Conservation (phyloP, 37 sponge, comb jelly and placozoan species). For the Aplysina aerophoba region DNA sequence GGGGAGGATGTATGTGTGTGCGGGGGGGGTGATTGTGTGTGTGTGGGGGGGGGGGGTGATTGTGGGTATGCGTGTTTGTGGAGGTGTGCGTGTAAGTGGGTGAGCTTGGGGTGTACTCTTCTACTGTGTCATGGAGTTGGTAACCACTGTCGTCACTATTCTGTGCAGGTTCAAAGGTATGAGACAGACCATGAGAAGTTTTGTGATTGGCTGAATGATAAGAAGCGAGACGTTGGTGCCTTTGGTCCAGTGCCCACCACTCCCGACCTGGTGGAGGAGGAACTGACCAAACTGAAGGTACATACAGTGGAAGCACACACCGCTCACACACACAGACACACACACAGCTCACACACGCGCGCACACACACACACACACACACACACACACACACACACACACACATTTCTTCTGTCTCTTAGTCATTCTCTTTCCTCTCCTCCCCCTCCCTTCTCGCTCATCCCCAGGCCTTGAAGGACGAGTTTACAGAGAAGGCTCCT, state of each 20-base stretch:
- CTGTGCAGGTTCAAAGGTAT: constrained; percentile 37
- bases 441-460: neutral
- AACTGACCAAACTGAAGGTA: constrained; percentile 64
- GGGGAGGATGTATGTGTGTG: neutral
- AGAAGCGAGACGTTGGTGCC: constrained; percentile 23
- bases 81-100: no score
- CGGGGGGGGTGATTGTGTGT: neutral
- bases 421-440: neutral
- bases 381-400: constrained; percentile 13
- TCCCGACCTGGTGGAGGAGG: constrained; percentile 35
- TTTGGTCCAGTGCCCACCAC: constrained; percentile 42
- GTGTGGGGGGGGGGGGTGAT: neutral
- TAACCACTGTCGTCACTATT: neutral
- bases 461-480: constrained; percentile 35
- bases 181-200: constrained; percentile 46
- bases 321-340: no score
- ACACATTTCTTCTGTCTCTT: neutral
- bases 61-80: neutral
- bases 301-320: neutral
- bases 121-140: no score
- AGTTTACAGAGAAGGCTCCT: constrained; percentile 48
- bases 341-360: no score
- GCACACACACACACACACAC: constrained; percentile 16
- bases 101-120: no score
- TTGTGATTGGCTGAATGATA: constrained; percentile 40